phyloP scores from a whole-genome alignment of 2,113 vertebrate species.

The Coptodon bakossiorum region DNA sequence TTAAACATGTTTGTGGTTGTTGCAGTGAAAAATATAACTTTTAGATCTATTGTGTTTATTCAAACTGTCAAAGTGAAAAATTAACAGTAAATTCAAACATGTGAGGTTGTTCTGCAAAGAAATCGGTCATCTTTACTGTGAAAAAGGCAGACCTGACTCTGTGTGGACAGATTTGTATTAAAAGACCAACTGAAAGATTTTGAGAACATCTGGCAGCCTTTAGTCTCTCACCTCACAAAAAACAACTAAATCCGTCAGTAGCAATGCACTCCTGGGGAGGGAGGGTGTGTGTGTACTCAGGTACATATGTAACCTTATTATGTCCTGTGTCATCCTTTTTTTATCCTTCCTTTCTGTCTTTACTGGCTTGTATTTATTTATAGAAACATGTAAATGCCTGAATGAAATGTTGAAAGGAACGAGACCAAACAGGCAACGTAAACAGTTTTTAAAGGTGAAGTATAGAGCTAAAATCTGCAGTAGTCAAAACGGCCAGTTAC shows the following conservation, averaged over 20 bases:
- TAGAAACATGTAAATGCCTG: neutral
- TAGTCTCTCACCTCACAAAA: neutral
- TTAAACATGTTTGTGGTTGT: no score
- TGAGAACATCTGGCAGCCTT: neutral
- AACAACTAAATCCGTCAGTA: neutral
- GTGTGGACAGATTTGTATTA: neutral
- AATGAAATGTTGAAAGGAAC: neutral
- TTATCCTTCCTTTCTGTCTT: neutral
- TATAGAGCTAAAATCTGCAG: accelerated
- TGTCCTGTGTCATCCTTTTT: neutral
- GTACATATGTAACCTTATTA: neutral
- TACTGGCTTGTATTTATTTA: neutral
- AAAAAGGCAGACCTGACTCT: neutral
- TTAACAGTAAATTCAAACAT: neutral
- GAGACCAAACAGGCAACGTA: neutral
- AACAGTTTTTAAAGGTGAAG: neutral
- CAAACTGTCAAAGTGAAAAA: neutral
- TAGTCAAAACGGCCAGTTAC: accelerated
- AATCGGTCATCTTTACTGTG: neutral
- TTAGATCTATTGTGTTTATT: neutral
- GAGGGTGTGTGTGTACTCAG: accelerated
- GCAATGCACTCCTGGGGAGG: neutral
- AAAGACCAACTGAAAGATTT: neutral
- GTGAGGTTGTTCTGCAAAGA: neutral
- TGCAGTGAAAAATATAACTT: no score